A percentile compares a stretch with the other conserved stretches of the same genome.
These are phyloP conservation scores for Hipposideros larvatus DNA, from an alignment of 2,797 vertebrate species.

Conservation along the genomic window DNA sequence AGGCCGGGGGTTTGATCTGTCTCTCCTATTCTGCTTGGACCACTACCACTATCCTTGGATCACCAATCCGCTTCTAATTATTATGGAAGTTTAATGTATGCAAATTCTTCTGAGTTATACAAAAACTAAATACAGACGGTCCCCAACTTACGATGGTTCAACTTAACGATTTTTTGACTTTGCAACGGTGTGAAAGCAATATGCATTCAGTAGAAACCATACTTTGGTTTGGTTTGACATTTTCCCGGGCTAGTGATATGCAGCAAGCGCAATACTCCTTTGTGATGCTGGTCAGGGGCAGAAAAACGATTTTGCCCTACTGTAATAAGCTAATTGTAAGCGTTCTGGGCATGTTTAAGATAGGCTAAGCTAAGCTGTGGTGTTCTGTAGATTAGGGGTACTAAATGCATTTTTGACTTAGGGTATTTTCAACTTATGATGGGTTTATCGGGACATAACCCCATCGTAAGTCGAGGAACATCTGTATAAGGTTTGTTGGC, in stretches of 20 bases:
- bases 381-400: not conserved
- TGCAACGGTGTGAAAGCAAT: not conserved
- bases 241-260: not conserved
- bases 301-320: not conserved
- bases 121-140: slow-evolving; percentile 3
- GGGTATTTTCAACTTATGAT: not conserved
- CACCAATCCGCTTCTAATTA: not conserved
- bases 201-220: not conserved
- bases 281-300: not conserved
- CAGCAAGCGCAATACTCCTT: not conserved
- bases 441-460: not conserved
- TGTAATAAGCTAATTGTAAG: not conserved
- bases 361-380: not conserved
- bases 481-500: not conserved
- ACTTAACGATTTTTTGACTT: not conserved
- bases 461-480: not conserved
- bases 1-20: not conserved
- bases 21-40: not conserved
- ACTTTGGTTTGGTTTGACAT: not conserved
- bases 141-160: not conserved
- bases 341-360: not conserved
- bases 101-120: slow-evolving; percentile 20
- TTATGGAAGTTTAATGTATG: not conserved
- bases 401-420: not conserved
- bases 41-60: not conserved